Base-by-base conservation (phyloP, 2,113 vertebrate genomes). In the Oceanites oceanicus region DNA sequence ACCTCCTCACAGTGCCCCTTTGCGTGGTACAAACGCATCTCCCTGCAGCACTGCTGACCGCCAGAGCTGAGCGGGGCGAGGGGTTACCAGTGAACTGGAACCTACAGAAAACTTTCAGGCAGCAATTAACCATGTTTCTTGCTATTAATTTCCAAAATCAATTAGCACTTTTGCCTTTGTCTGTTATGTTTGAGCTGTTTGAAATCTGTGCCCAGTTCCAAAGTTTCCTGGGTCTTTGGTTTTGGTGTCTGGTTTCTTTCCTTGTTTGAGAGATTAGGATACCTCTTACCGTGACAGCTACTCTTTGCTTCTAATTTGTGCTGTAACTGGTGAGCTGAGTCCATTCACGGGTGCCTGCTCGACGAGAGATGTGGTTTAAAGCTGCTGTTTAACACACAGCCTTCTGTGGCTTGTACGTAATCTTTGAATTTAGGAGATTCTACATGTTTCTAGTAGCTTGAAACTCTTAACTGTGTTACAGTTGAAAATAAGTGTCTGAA, bases 11-110 rank as follows among this genome's bases (percentile, higher is more conserved):
- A 9, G 50, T 59, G 56, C 42, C 34, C 63, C 34, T 76, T 38
- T 15, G 26, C 3, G 0, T 61, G 59, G 40, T 20, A 47, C 25
- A 52, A 23, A n/a, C 2, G 1, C 19, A 36, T 20, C 47, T 44
- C 61, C 67, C 47, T 68, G 53, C 59, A 56, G 45, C 17, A 1
- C 58, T 23, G 18, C 32, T 34, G 44, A 32, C 26, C 42, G 70
- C 55, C 20, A 0, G 25, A 62, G 63, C 58, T 32, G 29, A 71
- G 52, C 53, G 45, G 27, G 40, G 55, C 52, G 52, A n/a, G 34
- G 10, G 38, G 10, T 42, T 58, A 26, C 27, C 44, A 10, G 0
- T 12, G 30, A 61, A 25, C 29, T 47, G 32, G 15, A 61, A 36
- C 66, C 53, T 34, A 15, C 9, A 19, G 66, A 20, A 58, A 27